Percentiles rank a stretch among this genome's conserved stretches.
These are phyloP conservation scores for Trichechus manatus DNA, from an alignment of 2,113 vertebrate species.

Conservation along the genomic window DNA sequence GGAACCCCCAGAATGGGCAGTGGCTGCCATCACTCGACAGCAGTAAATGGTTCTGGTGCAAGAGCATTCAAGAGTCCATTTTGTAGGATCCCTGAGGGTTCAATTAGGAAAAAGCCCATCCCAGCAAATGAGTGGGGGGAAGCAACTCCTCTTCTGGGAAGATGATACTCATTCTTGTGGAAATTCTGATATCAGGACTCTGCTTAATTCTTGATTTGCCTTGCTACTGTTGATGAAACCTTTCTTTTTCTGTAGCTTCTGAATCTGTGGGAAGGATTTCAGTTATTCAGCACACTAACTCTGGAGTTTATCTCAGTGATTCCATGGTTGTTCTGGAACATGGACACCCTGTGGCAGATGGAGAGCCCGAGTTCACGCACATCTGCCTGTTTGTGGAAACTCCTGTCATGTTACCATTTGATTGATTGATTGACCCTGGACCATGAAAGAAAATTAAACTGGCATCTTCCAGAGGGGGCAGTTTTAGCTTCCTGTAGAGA, in stretches of 20 bases:
- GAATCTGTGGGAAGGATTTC: not conserved
- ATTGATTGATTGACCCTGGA: not conserved
- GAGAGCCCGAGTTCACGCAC: not conserved
- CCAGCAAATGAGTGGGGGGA: not conserved
- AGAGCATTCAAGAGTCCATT: accelerated
- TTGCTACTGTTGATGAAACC: no score
- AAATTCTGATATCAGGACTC: not conserved
- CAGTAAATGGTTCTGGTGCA: not conserved
- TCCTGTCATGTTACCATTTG: not conserved
- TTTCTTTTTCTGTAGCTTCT: not conserved
- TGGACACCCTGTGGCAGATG: not conserved
- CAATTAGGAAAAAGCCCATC: not conserved
- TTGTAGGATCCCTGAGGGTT: accelerated
- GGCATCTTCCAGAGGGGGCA: not conserved
- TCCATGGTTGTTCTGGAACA: not conserved
- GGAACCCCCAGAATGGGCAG: not conserved
- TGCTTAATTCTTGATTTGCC: not conserved
- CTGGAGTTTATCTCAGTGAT: accelerated
- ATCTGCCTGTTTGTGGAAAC: not conserved
- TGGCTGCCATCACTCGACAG: not conserved
- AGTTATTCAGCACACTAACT: no score
- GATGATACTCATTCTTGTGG: not conserved
- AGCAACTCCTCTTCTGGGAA: accelerated
- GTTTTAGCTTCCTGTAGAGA: not conserved
- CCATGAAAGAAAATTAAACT: not conserved